phyloP scores from a whole-genome alignment of 1,140 invertebrate species.

The Pseudomyrmex cubaensis region DNA sequence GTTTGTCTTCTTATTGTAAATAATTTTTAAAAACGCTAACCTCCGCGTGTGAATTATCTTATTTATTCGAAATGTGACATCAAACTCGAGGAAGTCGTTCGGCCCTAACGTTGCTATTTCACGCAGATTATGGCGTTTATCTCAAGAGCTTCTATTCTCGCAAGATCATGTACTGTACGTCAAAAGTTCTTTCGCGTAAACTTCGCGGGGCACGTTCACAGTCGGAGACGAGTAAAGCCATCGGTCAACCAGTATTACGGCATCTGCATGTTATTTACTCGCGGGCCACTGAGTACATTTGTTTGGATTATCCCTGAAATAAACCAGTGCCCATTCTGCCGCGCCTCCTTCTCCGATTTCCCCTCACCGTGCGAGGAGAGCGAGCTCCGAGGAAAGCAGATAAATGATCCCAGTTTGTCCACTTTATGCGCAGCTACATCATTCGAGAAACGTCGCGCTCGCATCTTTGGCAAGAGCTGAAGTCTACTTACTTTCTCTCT shows the following conservation, averaged over 20 bases:
- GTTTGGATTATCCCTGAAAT: slow-evolving; percentile 86
- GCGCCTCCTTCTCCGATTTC: slow-evolving; percentile 73
- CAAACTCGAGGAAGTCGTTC: slow-evolving; percentile 2
- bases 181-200: slow-evolving; percentile 47
- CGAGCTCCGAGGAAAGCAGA: slow-evolving; percentile 79
- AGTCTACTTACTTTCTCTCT: slow-evolving; percentile 5
- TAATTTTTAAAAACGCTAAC: neutral
- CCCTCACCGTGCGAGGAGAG: slow-evolving; percentile 60
- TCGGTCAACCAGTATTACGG: slow-evolving; percentile 86
- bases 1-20: too few species aligned
- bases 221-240: slow-evolving; percentile 80
- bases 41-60: neutral
- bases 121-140: slow-evolving; percentile 49
- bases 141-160: slow-evolving; percentile 13
- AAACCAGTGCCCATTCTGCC: slow-evolving; percentile 79
- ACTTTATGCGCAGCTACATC: slow-evolving; percentile 81
- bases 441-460: slow-evolving; percentile 76
- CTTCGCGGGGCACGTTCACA: slow-evolving; percentile 71
- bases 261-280: slow-evolving; percentile 86
- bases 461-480: slow-evolving; percentile 56
- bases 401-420: slow-evolving; percentile 83
- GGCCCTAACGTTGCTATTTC: slow-evolving; percentile 18
- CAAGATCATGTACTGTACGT: slow-evolving; percentile 48
- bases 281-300: slow-evolving; percentile 85
- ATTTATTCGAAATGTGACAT: neutral